Evolutionary conservation across 2,113 vertebrate genomes (phyloP).

Genomic region (Lepisosteus oculatus): DNA sequence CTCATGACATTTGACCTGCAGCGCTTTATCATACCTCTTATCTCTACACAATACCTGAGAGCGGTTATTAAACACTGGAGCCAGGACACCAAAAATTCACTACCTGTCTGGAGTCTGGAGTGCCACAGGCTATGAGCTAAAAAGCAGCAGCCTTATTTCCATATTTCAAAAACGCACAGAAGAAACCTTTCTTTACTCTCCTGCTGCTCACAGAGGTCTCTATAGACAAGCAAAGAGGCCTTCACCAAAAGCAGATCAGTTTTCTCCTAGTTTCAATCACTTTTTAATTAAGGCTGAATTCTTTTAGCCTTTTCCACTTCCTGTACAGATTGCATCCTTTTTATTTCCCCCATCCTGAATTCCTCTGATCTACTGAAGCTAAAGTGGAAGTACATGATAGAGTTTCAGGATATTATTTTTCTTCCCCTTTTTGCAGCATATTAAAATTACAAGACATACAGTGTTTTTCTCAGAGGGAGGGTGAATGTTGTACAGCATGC

Average conservation of each 20-base stretch:
- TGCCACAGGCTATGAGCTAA: constrained; percentile 45
- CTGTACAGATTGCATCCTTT: constrained; percentile 58
- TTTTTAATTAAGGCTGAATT: constrained; percentile 67
- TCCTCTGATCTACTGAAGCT: constrained; percentile 55
- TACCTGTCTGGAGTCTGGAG: constrained; percentile 48
- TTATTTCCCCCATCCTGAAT: constrained; percentile 19
- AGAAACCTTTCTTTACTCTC: constrained; percentile 54
- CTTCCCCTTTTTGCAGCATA: neutral
- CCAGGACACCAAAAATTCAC: constrained; percentile 41
- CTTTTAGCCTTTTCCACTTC: constrained; percentile 64
- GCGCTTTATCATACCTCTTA: constrained; percentile 51
- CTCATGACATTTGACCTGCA: constrained; percentile 53
- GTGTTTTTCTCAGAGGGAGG: neutral
- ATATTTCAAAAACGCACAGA: constrained; percentile 58
- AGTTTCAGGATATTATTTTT: constrained; percentile 25
- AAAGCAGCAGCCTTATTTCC: constrained; percentile 58
- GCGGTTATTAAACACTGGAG: constrained; percentile 42
- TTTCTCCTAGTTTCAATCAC: constrained; percentile 59
- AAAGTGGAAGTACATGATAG: constrained; percentile 55
- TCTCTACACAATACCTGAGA: constrained; percentile 47
- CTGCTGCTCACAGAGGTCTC: constrained; percentile 54
- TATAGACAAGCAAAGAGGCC: constrained; percentile 58
- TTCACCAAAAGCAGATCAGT: constrained; percentile 64
- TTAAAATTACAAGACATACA: neutral
- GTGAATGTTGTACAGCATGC: constrained; percentile 1